Evolutionary conservation across 2,797 vertebrate species (phyloP).

Genomic region (Brotula barbata): DNA sequence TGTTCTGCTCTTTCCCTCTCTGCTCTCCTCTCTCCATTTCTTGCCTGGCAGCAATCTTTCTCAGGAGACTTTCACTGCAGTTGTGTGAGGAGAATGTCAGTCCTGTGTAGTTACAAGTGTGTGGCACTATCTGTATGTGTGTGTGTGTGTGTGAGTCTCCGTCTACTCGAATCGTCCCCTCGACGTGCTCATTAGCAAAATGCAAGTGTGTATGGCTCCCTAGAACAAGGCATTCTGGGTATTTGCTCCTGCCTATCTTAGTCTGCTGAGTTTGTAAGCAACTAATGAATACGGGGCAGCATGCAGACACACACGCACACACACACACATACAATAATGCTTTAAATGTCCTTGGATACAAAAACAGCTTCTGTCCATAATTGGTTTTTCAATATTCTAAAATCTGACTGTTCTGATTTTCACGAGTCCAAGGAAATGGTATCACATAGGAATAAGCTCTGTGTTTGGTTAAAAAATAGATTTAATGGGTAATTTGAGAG

Average conservation of each 20-base stretch:
- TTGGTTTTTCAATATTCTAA: slow-evolving; percentile 25
- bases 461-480: slow-evolving; percentile 13
- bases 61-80: slow-evolving; percentile 70
- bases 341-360: slow-evolving; percentile 49
- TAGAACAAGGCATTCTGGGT: slow-evolving; percentile 71
- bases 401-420: slow-evolving; percentile 41
- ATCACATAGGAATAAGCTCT: slow-evolving; percentile 6
- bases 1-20: slow-evolving; percentile 51
- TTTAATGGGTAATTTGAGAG: slow-evolving; percentile 10
- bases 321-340: slow-evolving; percentile 5
- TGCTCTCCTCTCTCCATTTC: slow-evolving; percentile 50
- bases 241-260: slow-evolving; percentile 49
- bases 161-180: slow-evolving; percentile 52
- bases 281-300: slow-evolving; percentile 55
- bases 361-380: slow-evolving; percentile 18
- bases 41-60: slow-evolving; percentile 74
- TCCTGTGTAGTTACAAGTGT: slow-evolving; percentile 47
- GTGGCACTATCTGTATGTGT: slow-evolving; percentile 17
- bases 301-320: slow-evolving; percentile 16
- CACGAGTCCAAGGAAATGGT: slow-evolving; percentile 1
- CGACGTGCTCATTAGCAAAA: slow-evolving; percentile 74
- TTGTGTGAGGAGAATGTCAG: slow-evolving; percentile 74
- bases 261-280: slow-evolving; percentile 50
- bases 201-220: slow-evolving; percentile 58
- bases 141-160: slow-evolving; percentile 15